phyloP scores from a whole-genome alignment of 2,797 vertebrate genomes.

The Sus cebifrons region DNA sequence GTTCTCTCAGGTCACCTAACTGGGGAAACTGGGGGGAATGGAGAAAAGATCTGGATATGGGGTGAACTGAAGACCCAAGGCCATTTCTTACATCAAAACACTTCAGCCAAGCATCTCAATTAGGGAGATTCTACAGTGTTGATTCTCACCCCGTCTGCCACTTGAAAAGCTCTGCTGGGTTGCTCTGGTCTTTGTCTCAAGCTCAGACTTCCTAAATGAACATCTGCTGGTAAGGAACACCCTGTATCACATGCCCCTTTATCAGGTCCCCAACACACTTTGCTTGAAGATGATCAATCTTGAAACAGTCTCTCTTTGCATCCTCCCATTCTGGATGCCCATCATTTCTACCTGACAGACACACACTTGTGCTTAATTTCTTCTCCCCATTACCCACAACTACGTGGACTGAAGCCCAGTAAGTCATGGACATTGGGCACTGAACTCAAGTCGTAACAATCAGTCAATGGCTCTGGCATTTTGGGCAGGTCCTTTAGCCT shows the following conservation, averaged over 20 bases:
- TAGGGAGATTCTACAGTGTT: not conserved
- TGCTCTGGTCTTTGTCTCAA: not conserved
- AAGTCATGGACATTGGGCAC: not conserved
- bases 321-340: not conserved
- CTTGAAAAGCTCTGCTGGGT: not conserved
- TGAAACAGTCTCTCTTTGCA: not conserved
- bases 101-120: not conserved
- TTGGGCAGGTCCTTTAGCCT: not conserved
- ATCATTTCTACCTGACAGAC: rapidly evolving
- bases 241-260: no score
- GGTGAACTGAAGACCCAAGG: not conserved
- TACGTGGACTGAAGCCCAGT: not conserved
- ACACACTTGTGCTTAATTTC: rapidly evolving
- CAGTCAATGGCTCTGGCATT: not conserved
- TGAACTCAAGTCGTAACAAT: not conserved
- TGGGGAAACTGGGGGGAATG: not conserved
- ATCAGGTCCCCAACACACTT: not conserved
- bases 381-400: not conserved
- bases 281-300: not conserved
- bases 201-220: not conserved
- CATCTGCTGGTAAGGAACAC: rapidly evolving
- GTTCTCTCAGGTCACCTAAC: not conserved
- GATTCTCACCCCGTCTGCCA: not conserved
- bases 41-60: not conserved
- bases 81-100: not conserved